These are phyloP conservation scores for Lepus timidus DNA, from an alignment of 2,113 vertebrate genomes.

Conservation along the genomic window DNA sequence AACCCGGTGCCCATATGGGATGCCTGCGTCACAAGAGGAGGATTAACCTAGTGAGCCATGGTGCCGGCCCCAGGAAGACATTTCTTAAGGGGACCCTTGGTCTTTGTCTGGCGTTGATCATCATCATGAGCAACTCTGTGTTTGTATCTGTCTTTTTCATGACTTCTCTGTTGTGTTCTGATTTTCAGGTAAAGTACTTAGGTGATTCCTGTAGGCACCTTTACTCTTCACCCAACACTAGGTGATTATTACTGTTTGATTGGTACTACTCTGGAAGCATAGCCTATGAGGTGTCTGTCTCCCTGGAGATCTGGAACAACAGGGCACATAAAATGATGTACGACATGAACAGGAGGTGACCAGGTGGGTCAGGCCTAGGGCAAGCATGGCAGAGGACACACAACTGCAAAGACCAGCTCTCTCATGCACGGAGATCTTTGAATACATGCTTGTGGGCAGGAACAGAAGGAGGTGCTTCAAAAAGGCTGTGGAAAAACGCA, in stretches of 20 bases:
- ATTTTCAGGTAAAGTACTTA: constrained; percentile 18
- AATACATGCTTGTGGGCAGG: not conserved
- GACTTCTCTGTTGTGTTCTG: constrained; percentile 14
- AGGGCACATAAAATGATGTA: constrained; percentile 1
- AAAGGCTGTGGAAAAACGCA: no score
- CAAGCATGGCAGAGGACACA: not conserved
- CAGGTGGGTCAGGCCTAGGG: not conserved
- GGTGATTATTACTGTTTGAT: not conserved
- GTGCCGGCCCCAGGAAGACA: not conserved
- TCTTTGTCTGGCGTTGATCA: not conserved
- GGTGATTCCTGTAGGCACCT: not conserved
- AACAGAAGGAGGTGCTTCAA: not conserved
- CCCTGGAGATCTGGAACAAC: not conserved
- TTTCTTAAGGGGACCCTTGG: not conserved
- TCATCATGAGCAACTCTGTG: not conserved
- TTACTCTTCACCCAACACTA: not conserved
- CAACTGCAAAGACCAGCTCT: not conserved
- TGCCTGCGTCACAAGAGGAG: no score
- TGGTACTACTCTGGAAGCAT: not conserved
- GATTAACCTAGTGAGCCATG: no score
- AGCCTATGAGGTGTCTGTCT: not conserved
- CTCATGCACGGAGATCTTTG: not conserved
- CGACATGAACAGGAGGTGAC: not conserved
- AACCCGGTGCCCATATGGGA: no score
- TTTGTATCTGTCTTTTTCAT: not conserved